Conservation (phyloP, 1,140 invertebrate species). For the Vanessa atalanta region DNA sequence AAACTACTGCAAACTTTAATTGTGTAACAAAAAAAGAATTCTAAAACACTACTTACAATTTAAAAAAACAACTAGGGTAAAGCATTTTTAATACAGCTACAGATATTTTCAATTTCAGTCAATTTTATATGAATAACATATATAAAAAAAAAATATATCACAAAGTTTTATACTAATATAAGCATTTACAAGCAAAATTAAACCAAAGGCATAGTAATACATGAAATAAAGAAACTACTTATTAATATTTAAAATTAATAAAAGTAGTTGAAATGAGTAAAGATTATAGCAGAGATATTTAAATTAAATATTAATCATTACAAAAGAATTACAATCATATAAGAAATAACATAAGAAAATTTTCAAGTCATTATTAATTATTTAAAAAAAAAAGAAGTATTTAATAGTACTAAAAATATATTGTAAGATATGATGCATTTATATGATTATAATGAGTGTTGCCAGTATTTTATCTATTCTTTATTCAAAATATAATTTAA, state of each 20-base stretch:
- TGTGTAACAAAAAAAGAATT: not conserved
- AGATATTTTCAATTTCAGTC: slow-evolving; percentile 14
- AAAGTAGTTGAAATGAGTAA: no score
- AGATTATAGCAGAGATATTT: no score
- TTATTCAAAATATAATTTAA: not conserved
- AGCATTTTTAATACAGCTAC: slow-evolving; percentile 7
- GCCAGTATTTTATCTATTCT: not conserved
- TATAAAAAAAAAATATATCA: slow-evolving; percentile 14
- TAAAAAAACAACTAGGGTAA: not conserved
- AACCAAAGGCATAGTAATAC: not conserved
- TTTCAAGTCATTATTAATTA: no score
- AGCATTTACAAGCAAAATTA: not conserved
- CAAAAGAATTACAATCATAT: no score
- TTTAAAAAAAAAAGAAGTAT: no score
- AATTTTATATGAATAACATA: slow-evolving; percentile 9
- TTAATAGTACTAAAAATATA: no score
- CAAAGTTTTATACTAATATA: slow-evolving; percentile 9
- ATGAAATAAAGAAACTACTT: not conserved
- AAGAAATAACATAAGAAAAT: no score
- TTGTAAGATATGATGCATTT: no score
- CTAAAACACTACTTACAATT: not conserved
- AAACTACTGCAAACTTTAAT: not conserved
- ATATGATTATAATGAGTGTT: no score
- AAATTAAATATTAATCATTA: no score
- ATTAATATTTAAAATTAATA: not conserved